Evolutionary conservation across 1,140 invertebrate genomes (phyloP).

Genomic region (Catajapyx aquilonaris): DNA sequence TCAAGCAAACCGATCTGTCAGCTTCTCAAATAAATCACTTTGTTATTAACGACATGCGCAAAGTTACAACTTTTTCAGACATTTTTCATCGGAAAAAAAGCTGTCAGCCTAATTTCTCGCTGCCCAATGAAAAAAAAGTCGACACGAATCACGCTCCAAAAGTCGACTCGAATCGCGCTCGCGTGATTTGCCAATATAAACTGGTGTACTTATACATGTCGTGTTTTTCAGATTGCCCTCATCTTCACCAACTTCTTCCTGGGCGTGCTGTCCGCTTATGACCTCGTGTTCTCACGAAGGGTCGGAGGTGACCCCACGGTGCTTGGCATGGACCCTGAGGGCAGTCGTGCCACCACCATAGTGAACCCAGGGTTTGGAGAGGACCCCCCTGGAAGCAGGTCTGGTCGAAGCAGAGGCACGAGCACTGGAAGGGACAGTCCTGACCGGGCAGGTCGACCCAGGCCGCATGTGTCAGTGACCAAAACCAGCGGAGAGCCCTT

Average conservation of each 20-base stretch:
- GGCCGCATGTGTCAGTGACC: conserved; percentile 46
- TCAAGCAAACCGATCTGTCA: too few relatives aligned
- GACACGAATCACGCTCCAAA: not conserved
- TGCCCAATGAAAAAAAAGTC: not conserved
- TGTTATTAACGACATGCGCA: too few relatives aligned
- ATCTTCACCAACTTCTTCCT: conserved; percentile 49
- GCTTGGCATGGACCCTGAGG: conserved; percentile 21
- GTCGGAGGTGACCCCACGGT: conserved; percentile 43
- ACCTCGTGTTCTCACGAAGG: conserved; percentile 41
- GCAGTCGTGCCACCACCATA: conserved; percentile 37
- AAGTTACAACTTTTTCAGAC: too few relatives aligned
- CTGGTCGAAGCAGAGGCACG: conserved; percentile 9
- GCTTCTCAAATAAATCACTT: too few relatives aligned
- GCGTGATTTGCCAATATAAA: not conserved
- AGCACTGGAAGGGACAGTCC: not conserved
- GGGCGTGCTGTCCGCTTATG: conserved; percentile 53
- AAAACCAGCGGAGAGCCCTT: conserved; percentile 62
- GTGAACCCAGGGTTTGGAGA: conserved; percentile 67
- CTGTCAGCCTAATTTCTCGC: too few relatives aligned
- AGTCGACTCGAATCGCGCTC: too few relatives aligned
- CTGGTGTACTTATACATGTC: too few relatives aligned
- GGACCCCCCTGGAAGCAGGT: conserved; percentile 22
- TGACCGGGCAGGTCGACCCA: conserved; percentile 18
- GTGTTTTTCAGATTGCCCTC: conserved; percentile 41
- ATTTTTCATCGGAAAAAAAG: too few relatives aligned